These are phyloP conservation scores for Chrysomela aeneicollis DNA, from an alignment of 2,888 invertebrate species.

Conservation along the genomic window DNA sequence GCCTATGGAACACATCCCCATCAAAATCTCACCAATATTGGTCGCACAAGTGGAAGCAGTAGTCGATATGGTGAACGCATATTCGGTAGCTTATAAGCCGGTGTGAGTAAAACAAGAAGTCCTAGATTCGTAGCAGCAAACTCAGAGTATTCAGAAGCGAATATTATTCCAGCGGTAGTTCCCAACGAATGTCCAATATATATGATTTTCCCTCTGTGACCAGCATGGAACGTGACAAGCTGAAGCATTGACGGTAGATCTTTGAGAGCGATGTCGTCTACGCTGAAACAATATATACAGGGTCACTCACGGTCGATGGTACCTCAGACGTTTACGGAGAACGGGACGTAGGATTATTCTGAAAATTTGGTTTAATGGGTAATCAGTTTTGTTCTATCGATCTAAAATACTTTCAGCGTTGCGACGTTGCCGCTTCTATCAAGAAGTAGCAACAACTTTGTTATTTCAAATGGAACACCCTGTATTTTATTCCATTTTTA, in stretches of 20 bases:
- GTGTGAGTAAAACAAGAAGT: constrained; percentile 65
- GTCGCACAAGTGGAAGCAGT: constrained; percentile 67
- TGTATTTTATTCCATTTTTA: too few species aligned
- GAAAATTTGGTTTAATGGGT: too few species aligned
- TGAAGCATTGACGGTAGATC: constrained; percentile 68
- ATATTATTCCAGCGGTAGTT: constrained; percentile 66
- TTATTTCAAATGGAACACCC: too few species aligned
- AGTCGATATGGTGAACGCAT: constrained; percentile 70
- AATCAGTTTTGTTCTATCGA: too few species aligned
- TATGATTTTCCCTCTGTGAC: constrained; percentile 53
- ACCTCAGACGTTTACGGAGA: too few species aligned
- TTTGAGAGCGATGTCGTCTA: constrained; percentile 68
- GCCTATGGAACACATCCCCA: too few species aligned
- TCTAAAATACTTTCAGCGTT: too few species aligned
- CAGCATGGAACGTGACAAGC: constrained; percentile 61
- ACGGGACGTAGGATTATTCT: too few species aligned
- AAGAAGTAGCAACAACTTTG: too few species aligned
- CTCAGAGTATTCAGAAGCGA: constrained; percentile 65
- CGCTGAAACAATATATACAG: constrained; percentile 58
- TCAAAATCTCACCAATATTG: constrained; percentile 43
- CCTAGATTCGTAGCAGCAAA: constrained; percentile 64
- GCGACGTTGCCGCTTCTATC: too few species aligned
- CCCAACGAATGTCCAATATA: constrained; percentile 71
- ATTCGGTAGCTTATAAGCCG: constrained; percentile 64
- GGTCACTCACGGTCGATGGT: too few species aligned